Percentiles rank a stretch among this genome's conserved stretches.
These are phyloP conservation scores for Ochropleura plecta DNA, from an alignment of 2,888 invertebrate species.

Conservation along the genomic window DNA sequence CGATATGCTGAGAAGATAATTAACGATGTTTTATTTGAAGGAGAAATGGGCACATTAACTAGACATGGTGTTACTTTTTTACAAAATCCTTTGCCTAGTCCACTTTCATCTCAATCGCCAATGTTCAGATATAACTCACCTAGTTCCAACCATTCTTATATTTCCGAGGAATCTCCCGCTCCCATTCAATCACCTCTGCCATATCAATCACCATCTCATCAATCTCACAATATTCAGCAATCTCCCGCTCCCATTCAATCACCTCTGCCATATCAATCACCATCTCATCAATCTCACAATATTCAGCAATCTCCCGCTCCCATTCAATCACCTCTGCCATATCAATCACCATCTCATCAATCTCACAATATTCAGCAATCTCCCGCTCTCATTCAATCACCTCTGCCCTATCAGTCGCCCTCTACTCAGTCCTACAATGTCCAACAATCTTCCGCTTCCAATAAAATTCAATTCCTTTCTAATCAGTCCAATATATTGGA, in stretches of 20 bases:
- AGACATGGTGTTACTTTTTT: slow-evolving; percentile 19
- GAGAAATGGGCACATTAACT: slow-evolving; percentile 44
- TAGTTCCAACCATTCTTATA: slow-evolving; percentile 21
- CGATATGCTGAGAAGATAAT: slow-evolving; percentile 48
- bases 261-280: slow-evolving; percentile 7
- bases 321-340: slow-evolving; percentile 16
- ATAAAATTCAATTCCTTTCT: slow-evolving; percentile 23
- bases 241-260: too few relatives aligned
- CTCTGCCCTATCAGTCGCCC: slow-evolving; percentile 15
- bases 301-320: slow-evolving; percentile 19
- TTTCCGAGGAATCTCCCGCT: slow-evolving; percentile 24
- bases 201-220: slow-evolving; percentile 9
- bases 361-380: slow-evolving; percentile 2
- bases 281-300: slow-evolving; percentile 14
- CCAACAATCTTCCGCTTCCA: slow-evolving; percentile 23
- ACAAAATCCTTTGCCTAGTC: slow-evolving; percentile 23
- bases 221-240: slow-evolving; percentile 8
- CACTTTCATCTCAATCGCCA: slow-evolving; percentile 31
- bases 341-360: slow-evolving; percentile 10
- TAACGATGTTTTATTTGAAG: slow-evolving; percentile 48
- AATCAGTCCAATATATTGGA: slow-evolving; percentile 23
- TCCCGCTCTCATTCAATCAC: too few relatives aligned
- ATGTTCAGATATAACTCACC: slow-evolving; percentile 30
- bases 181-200: slow-evolving; percentile 16
- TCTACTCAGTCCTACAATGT: slow-evolving; percentile 18